phyloP scores from a whole-genome alignment of 2,797 vertebrate species.

The Threskiornis aethiopicus region DNA sequence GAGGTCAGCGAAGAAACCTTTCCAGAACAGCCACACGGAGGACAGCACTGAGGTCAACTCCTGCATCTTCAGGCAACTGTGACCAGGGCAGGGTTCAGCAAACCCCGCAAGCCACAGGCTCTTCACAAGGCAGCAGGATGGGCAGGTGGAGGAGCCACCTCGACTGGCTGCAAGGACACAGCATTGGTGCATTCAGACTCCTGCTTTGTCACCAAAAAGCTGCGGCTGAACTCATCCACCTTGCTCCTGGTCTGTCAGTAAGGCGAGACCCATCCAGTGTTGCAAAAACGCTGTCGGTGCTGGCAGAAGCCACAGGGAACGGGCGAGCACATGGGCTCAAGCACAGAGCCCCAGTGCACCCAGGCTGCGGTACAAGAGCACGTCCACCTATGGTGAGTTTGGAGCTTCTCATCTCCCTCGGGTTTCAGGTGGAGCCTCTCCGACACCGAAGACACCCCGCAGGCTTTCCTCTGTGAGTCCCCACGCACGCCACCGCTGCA shows the following conservation, averaged over 20 bases:
- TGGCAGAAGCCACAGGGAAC: background rate
- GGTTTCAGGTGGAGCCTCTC: background rate
- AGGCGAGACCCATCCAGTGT: accelerated
- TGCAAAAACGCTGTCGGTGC: background rate
- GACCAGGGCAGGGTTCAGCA: background rate
- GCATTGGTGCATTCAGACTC: background rate
- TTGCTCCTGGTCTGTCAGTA: background rate
- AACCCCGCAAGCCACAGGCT: accelerated
- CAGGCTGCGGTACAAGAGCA: accelerated
- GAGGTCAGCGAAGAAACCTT: background rate
- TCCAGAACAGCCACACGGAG: background rate
- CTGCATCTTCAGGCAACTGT: background rate
- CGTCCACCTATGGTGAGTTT: accelerated
- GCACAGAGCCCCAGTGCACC: background rate
- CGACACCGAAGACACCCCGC: background rate
- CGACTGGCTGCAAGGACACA: background rate
- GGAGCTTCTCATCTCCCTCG: background rate
- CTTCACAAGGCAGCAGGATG: background rate
- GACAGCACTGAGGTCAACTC: background rate
- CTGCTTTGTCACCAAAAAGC: background rate
- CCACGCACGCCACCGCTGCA: accelerated
- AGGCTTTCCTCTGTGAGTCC: background rate
- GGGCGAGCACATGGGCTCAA: accelerated
- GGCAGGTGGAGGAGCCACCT: background rate
- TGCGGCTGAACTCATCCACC: background rate